phyloP scores from a whole-genome alignment of 2,888 invertebrate genomes.

The Harpalus rubripes region DNA sequence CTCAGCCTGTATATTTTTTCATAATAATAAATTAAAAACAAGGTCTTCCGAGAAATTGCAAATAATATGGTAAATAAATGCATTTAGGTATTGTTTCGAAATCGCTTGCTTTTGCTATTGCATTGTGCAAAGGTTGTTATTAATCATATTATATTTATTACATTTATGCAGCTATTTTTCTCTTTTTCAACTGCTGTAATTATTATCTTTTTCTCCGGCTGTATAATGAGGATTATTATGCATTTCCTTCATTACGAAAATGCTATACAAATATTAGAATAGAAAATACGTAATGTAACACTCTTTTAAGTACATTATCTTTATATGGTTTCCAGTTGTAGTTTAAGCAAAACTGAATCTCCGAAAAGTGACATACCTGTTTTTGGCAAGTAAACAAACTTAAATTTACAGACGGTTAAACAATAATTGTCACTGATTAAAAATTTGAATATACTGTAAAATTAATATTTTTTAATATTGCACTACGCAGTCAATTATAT shows the following conservation, averaged over 20 bases:
- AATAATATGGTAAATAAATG: slow-evolving; percentile 45
- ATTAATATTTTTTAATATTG: too few species aligned
- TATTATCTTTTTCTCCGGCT: slow-evolving; percentile 17
- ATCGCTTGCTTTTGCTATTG: too few species aligned
- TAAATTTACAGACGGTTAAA: too few species aligned
- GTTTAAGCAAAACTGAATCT: too few species aligned
- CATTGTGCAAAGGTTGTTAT: slow-evolving; percentile 37
- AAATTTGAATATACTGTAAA: too few species aligned
- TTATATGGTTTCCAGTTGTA: too few species aligned
- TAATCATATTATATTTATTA: slow-evolving; percentile 39
- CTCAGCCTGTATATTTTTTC: slow-evolving; percentile 13
- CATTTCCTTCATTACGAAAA: slow-evolving; percentile 6
- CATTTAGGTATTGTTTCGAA: slow-evolving; percentile 48
- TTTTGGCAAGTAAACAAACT: too few species aligned
- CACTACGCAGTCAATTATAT: too few species aligned
- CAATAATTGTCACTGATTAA: too few species aligned
- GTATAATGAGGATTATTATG: neutral
- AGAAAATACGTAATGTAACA: too few species aligned
- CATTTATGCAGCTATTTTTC: slow-evolving; percentile 18
- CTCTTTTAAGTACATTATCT: too few species aligned
- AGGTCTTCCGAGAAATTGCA: slow-evolving; percentile 45
- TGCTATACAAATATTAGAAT: neutral
- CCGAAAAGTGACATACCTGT: too few species aligned
- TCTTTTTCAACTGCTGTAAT: slow-evolving; percentile 7
- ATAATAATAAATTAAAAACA: slow-evolving; percentile 49